Base-by-base conservation (phyloP, 2,888 invertebrate genomes). In the Anoncus sp. region DNA sequence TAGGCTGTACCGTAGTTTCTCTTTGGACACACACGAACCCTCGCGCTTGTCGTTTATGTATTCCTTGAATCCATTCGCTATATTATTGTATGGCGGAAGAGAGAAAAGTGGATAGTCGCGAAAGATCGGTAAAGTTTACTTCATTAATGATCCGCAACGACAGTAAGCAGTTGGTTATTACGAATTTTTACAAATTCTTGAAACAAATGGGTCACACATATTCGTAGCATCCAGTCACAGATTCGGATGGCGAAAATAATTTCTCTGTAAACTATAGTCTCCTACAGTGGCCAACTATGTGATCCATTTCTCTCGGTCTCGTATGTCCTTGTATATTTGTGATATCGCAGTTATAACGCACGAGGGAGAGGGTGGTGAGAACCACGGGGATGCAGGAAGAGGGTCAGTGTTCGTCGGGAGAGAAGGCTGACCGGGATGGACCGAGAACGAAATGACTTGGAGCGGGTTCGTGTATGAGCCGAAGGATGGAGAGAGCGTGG, bases 401-500 rank as follows among this genome's bases (percentile, higher is more conserved):
- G 63, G 72, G 51, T 43, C 45, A 77, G 76, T 78, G 79, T 82
- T 81, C 79, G 80, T 67, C 73, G 76, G 69, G 75, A 65, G 69
- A 63, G 72, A 79, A 31, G 65, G 65, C 55, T 49, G 63, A 24
- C n/a, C 35, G 73, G 57, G 40, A 51, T 6, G 66, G 78, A 62
- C 77, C 60, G 74, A 57, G 81, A 75, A 78, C 62, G 77, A 60
- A 67, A 75, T 67, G 75, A 51, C 65, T 66, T 79, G 69, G 81
- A 75, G 83, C 74, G 82, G 85, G 84, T 75, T 83, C 83, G 83
- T n/a, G n/a, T 75, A 84, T 82, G 83, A 87, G 85, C 85, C 84
- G 87, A 87, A 89, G 88, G 88, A 88, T 83, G 85, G 87, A 85
- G 87, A 85, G 86, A 77, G 80, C 80, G 82, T 74, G 74, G 75